A percentile compares a stretch with the other conserved stretches of the same genome.
Evolutionary conservation across 2,797 vertebrate genomes (phyloP).

Genomic region (Carcharodon carcharias): DNA sequence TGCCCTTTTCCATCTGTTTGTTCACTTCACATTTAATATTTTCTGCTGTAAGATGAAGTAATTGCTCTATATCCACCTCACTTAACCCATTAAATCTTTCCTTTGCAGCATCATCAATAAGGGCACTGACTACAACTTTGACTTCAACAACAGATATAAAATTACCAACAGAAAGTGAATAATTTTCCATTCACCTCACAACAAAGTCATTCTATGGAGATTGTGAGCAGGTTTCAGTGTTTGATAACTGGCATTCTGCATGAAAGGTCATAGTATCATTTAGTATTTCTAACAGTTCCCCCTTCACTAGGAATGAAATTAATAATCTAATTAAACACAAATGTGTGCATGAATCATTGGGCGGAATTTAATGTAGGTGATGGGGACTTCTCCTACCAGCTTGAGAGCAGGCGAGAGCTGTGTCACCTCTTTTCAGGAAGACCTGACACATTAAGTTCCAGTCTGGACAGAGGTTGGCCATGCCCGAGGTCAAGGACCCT

Average conservation of each 20-base stretch:
- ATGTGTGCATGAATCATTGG: too few relatives aligned
- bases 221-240: not conserved
- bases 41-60: not conserved
- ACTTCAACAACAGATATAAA: not conserved
- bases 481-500: too few relatives aligned
- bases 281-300: not conserved
- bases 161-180: not conserved
- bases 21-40: not conserved
- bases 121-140: slow-evolving; percentile 3
- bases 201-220: not conserved
- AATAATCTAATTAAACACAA: not conserved
- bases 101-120: not conserved
- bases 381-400: too few relatives aligned
- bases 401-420: too few relatives aligned
- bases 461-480: too few relatives aligned
- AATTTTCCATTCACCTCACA: not conserved
- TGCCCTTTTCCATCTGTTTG: not conserved
- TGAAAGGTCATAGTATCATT: not conserved
- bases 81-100: not conserved
- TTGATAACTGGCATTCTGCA: not conserved
- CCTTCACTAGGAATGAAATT: not conserved
- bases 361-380: too few relatives aligned
- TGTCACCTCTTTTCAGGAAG: too few relatives aligned
- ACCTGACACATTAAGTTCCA: too few relatives aligned
- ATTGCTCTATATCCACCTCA: not conserved